A percentile compares a stretch with the other conserved stretches of the same genome.
Conservation (phyloP, 1,140 invertebrate species). For the Zeugodacus cucurbitae region DNA sequence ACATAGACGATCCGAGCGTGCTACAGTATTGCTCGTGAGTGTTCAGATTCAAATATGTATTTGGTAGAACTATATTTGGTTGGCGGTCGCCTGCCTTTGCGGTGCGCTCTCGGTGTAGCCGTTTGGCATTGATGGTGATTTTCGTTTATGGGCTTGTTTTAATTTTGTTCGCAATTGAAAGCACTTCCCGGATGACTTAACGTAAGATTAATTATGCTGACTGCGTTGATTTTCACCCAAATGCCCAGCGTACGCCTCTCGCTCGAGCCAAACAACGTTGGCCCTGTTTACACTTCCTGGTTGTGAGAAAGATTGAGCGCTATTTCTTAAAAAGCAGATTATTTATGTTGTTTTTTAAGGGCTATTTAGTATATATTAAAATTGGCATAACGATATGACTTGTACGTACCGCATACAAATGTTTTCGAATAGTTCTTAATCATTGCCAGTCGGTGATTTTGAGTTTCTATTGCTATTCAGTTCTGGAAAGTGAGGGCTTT, state of each 20-base stretch:
- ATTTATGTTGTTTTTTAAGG: not conserved
- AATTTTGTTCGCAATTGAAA: slow-evolving; percentile 28
- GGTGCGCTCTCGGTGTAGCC: not conserved
- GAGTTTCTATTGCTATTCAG: no score
- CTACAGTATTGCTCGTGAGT: not conserved
- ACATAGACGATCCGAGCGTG: no score
- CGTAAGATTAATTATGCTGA: slow-evolving; percentile 30
- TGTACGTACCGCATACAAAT: no score
- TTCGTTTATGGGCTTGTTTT: slow-evolving; percentile 31
- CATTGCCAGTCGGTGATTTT: no score
- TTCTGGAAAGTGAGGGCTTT: no score
- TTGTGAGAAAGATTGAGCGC: not conserved
- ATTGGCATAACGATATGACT: no score
- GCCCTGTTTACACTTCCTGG: not conserved
- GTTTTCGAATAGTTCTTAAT: no score
- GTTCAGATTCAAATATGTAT: not conserved
- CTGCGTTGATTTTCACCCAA: slow-evolving; percentile 9
- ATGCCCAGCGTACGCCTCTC: not conserved
- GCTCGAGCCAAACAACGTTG: not conserved
- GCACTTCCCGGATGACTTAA: slow-evolving; percentile 28
- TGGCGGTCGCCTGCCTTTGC: not conserved
- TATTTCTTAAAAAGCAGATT: not conserved
- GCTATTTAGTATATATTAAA: no score
- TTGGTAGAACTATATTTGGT: not conserved
- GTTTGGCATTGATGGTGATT: slow-evolving; percentile 18